phyloP scores from a whole-genome alignment of 2,888 invertebrate genomes.

The Hermaeophaga mercurialis region DNA sequence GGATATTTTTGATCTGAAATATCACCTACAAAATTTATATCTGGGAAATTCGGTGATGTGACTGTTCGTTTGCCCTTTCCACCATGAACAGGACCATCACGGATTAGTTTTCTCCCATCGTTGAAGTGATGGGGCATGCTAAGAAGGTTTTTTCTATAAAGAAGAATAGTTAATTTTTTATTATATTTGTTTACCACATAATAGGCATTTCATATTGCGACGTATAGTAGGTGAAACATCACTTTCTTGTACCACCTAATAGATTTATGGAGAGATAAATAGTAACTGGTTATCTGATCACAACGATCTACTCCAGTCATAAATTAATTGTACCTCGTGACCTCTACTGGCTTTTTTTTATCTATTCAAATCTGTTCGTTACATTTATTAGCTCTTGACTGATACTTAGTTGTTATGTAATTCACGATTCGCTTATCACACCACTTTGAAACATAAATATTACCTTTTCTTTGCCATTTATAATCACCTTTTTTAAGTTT shows the following conservation, averaged over 20 bases:
- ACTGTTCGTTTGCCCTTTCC: no score
- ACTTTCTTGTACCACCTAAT: conserved; percentile 31
- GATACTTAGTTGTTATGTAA: conserved; percentile 38
- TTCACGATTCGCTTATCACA: no score
- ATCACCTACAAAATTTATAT: no score
- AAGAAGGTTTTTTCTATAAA: no score
- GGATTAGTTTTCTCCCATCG: no score
- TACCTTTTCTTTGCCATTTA: conserved; percentile 22
- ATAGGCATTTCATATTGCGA: conserved; percentile 17
- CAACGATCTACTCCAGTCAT: conserved; percentile 35
- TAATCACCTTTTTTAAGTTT: conserved; percentile 28
- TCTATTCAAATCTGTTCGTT: conserved; percentile 25
- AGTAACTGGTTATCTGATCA: conserved; percentile 32
- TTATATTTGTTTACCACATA: no score
- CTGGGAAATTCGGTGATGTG: no score
- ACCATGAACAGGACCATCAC: no score
- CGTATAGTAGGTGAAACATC: conserved; percentile 29
- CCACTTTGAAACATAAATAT: no score
- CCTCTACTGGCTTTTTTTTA: neutral
- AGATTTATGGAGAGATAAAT: conserved; percentile 28
- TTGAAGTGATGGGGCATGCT: no score
- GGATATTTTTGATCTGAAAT: no score
- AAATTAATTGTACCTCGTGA: conserved; percentile 27
- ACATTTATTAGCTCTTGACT: conserved; percentile 30
- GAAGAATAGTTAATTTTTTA: no score